Conservation (phyloP, 2,113 vertebrate genomes). For the Rutilus rutilus region DNA sequence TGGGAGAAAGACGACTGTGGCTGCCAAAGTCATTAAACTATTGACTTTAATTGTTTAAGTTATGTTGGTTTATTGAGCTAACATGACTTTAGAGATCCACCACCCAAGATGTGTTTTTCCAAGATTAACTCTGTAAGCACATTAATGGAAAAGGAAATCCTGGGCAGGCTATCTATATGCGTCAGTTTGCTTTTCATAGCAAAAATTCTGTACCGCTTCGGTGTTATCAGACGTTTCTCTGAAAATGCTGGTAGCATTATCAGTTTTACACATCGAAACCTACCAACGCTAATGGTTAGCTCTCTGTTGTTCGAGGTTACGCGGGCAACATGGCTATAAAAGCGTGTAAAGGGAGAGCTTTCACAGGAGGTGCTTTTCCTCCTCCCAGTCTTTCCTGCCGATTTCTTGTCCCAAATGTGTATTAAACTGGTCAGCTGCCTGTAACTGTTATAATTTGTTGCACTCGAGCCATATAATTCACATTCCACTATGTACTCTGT, state of each 20-base stretch:
- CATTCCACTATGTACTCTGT: conserved; percentile 3
- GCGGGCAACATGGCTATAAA: not conserved
- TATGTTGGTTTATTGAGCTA: conserved; percentile 25
- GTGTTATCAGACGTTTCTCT: not conserved
- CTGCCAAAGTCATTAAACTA: conserved; percentile 25
- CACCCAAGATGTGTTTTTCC: conserved; percentile 59
- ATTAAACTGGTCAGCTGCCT: conserved; percentile 16
- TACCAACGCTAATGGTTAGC: not conserved
- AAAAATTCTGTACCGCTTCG: conserved; percentile 21
- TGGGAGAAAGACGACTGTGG: not conserved
- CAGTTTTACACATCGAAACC: conserved; percentile 2
- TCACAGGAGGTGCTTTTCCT: conserved; percentile 18
- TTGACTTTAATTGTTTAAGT: conserved; percentile 17
- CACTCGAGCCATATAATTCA: not conserved
- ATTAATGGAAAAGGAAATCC: conserved; percentile 61
- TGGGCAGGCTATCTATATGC: conserved; percentile 37
- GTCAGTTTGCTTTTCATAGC: conserved; percentile 44
- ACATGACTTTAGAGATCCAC: conserved; percentile 44
- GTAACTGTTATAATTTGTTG: conserved; percentile 4
- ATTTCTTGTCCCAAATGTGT: conserved; percentile 7
- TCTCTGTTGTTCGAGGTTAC: not conserved
- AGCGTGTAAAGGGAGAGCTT: conserved; percentile 15
- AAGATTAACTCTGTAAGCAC: conserved; percentile 60
- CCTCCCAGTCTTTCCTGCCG: not conserved
- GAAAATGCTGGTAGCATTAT: conserved; percentile 10